Base-by-base conservation (phyloP, 2,888 invertebrate genomes). In the Lasioglossum figueresi region DNA sequence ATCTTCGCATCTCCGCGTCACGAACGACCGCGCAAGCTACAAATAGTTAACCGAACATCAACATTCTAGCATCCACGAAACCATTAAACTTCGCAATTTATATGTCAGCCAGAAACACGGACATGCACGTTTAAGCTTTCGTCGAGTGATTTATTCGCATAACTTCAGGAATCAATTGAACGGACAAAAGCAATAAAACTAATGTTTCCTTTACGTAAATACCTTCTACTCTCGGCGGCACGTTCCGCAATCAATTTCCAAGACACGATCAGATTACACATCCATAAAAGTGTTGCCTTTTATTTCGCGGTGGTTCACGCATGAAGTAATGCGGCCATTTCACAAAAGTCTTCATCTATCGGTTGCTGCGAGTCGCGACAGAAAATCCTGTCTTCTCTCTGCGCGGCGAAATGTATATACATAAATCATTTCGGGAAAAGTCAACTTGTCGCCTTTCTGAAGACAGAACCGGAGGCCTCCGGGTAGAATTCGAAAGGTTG, bases 401-500 rank as follows among this genome's bases (percentile, higher is more conserved):
- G 40, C 34, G 19, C 63, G 31, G 37, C 31, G 12, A 45, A 76
- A 80, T n/a, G 56, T 14, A 81, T 72, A 0, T 43, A 14, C 45
- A 88, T 83, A 88, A 85, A 89, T 86, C 83, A 86, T 68, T 31
- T 77, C 74, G 14, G 79, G 76, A 85, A 89, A 86, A 90, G 89
- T 89, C 83, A 90, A 88, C 85, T 89, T 88, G 90, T 88, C 86
- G 88, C 84, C 88, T 84, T 83, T 72, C 78, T 40, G 78, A 78
- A 86, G 78, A 82, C 70, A 12, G 10, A 34, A 81, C 73, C 48
- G 37, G 19, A 16, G 78, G 88, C 84, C 89, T 83, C 81, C 84
- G 75, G 76, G 68, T 81, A 68, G 84, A 81, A 82, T 48, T 72
- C 78, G 87, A 71, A 68, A 81, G n/a, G 84, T 78, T 90, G 90